Evolutionary conservation across 2,797 vertebrate species (phyloP).

Genomic region (Crax fasciolata): DNA sequence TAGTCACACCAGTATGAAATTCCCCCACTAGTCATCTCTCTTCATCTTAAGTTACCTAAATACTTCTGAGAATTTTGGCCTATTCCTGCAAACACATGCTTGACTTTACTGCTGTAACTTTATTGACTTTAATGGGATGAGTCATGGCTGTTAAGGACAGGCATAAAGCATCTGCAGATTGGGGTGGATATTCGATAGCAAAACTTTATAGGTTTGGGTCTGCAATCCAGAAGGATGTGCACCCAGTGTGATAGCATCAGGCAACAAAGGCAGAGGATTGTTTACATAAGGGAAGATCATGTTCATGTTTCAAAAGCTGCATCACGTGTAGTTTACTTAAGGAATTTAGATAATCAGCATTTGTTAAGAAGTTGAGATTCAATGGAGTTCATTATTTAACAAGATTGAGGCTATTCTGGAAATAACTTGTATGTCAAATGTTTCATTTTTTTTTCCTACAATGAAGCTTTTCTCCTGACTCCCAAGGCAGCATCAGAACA

Average conservation of each 20-base stretch:
- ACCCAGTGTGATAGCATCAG: conserved; percentile 33
- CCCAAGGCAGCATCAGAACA: conserved; percentile 18
- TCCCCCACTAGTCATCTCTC: conserved; percentile 43
- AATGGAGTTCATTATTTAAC: conserved; percentile 63
- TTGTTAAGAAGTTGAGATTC: conserved; percentile 59
- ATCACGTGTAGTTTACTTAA: conserved; percentile 66
- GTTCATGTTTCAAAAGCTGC: conserved; percentile 66
- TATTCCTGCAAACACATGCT: conserved; percentile 51
- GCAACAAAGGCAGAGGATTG: conserved; percentile 66
- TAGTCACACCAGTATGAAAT: conserved; percentile 68
- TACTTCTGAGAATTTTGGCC: conserved; percentile 52
- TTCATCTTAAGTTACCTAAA: conserved; percentile 70
- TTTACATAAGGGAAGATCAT: conserved; percentile 61
- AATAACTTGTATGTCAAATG: conserved; percentile 55
- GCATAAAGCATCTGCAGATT: conserved; percentile 70
- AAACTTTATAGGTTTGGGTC: conserved; percentile 60
- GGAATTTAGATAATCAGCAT: conserved; percentile 71
- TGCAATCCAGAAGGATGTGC: conserved; percentile 36
- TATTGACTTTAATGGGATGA: conserved; percentile 71
- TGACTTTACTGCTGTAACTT: conserved; percentile 74
- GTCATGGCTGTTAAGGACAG: conserved; percentile 70
- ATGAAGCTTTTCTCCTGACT: conserved; percentile 69
- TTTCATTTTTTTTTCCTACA: conserved; percentile 69
- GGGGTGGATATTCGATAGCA: conserved; percentile 58
- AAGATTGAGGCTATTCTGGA: conserved; percentile 48